phyloP scores from a whole-genome alignment of 2,888 invertebrate genomes.

The Frankliniella intonsa region DNA sequence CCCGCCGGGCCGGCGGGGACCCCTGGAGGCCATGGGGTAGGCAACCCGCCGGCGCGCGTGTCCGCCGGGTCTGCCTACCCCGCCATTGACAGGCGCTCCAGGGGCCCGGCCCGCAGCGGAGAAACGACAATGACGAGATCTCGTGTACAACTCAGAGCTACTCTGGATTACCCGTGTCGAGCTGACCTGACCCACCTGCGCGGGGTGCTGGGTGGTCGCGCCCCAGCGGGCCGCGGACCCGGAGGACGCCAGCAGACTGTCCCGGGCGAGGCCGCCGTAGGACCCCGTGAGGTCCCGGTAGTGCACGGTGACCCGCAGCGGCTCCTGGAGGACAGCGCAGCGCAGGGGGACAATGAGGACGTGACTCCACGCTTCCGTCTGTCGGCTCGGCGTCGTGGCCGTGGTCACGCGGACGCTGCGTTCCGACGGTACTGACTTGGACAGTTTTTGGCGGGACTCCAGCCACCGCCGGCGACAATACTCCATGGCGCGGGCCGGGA shows the following conservation, averaged over 20 bases:
- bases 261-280: not conserved
- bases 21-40: not conserved
- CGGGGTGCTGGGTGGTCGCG: not conserved
- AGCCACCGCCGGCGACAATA: too few species aligned
- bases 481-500: not conserved
- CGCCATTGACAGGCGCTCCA: not conserved
- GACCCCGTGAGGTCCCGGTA: not conserved
- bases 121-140: too few species aligned
- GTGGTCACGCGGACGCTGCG: too few species aligned
- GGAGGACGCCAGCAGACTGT: not conserved
- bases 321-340: not conserved
- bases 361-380: not conserved
- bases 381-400: too few species aligned
- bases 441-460: not conserved
- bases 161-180: too few species aligned
- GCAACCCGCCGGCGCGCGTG: not conserved
- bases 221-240: not conserved
- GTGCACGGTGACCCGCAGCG: conserved; percentile 1
- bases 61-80: not conserved
- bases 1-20: not conserved
- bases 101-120: not conserved
- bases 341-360: not conserved
- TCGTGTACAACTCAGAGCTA: too few species aligned
- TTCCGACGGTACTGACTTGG: not conserved
- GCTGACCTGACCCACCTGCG: not conserved